Conservation (phyloP, 1,140 invertebrate species). For the Neodiprion virginianus region DNA sequence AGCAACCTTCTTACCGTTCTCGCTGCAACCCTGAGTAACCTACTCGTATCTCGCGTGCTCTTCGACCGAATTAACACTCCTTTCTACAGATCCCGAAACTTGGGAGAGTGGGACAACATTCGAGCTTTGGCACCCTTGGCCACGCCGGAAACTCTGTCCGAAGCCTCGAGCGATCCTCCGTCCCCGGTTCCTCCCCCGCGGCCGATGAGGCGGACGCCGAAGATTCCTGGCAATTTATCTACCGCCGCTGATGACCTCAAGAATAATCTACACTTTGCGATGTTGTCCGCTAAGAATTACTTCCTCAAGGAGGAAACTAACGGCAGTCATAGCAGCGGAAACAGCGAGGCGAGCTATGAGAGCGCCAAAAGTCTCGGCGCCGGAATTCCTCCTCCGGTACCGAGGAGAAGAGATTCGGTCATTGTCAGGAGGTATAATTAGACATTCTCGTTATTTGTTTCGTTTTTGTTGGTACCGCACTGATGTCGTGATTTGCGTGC, state of each 20-base stretch:
- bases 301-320: conserved; percentile 47
- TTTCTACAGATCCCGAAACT: conserved; percentile 37
- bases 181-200: conserved; percentile 49
- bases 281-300: conserved; percentile 62
- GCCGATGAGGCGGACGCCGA: conserved; percentile 69
- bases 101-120: conserved; percentile 42
- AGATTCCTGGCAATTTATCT: conserved; percentile 70
- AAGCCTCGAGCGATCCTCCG: conserved; percentile 71
- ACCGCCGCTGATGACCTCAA: conserved; percentile 71
- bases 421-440: conserved; percentile 35
- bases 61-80: background rate
- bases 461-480: background rate
- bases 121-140: conserved; percentile 75
- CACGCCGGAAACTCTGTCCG: conserved; percentile 84
- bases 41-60: no score
- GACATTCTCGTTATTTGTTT: background rate
- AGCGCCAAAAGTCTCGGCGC: conserved; percentile 57
- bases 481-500: no score
- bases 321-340: conserved; percentile 54
- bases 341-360: conserved; percentile 65
- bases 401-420: conserved; percentile 52
- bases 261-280: conserved; percentile 66
- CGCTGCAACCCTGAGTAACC: no score
- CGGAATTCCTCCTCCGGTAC: conserved; percentile 55
- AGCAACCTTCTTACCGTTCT: background rate